These are phyloP conservation scores for Cryptus armator DNA, from an alignment of 2,888 invertebrate species.

Conservation along the genomic window DNA sequence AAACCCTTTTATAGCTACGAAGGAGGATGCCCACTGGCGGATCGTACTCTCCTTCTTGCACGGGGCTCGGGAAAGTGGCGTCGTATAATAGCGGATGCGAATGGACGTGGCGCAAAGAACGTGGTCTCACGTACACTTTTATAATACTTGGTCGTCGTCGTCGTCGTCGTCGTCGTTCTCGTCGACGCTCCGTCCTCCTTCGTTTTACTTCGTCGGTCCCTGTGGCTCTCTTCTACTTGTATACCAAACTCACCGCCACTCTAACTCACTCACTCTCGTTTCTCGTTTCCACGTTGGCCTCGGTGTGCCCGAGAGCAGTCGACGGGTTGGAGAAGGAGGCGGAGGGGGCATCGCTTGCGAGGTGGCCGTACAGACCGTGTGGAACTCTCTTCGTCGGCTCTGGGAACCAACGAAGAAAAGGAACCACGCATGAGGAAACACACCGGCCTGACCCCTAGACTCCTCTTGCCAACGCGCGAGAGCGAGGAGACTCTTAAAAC, in stretches of 20 bases:
- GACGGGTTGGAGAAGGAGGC: background rate
- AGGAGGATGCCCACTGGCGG: constrained; percentile 19
- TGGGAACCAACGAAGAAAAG: constrained; percentile 64
- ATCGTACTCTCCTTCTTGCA: background rate
- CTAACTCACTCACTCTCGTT: constrained; percentile 38
- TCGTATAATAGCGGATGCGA: constrained; percentile 67
- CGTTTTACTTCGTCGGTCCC: background rate
- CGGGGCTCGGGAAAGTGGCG: constrained; percentile 21
- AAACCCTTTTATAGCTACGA: constrained; percentile 64
- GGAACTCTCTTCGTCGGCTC: constrained; percentile 39
- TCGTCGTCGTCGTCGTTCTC: background rate
- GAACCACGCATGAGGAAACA: constrained; percentile 73
- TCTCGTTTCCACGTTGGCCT: constrained; percentile 15
- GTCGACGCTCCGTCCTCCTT: background rate
- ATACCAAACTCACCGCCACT: constrained; percentile 7
- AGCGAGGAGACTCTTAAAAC: constrained; percentile 58
- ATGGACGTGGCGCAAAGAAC: constrained; percentile 61
- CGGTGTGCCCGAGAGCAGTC: background rate
- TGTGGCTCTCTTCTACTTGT: background rate
- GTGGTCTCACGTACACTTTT: constrained; percentile 52
- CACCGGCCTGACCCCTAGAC: constrained; percentile 60
- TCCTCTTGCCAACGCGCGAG: constrained; percentile 5
- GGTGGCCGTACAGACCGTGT: constrained; percentile 14
- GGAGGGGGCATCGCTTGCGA: background rate
- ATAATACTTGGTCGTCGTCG: background rate